Percentiles rank a stretch among this genome's conserved stretches.
Conservation (phyloP, 2,797 vertebrate species). For the Fratercula arctica region DNA sequence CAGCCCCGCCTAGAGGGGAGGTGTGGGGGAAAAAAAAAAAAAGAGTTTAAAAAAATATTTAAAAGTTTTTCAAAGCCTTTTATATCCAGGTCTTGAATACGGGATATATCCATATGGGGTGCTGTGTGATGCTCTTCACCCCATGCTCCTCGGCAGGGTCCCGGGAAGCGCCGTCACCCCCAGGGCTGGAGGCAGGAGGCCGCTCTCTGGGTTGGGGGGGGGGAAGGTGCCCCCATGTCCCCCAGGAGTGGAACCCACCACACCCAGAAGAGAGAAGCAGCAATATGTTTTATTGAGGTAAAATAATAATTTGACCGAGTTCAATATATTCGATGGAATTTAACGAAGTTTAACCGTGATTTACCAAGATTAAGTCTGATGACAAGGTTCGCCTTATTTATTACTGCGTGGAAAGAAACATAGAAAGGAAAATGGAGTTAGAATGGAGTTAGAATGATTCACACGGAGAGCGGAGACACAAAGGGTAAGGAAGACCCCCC, state of each 20-base stretch:
- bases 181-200: fast-evolving
- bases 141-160: neutral
- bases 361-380: neutral
- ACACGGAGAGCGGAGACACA: neutral
- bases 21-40: too few species aligned
- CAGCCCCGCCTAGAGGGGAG: neutral
- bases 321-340: neutral
- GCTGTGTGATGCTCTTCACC: neutral
- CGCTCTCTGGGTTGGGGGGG: fast-evolving
- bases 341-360: neutral
- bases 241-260: neutral
- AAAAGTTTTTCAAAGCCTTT: neutral
- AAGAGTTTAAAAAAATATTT: neutral
- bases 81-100: neutral
- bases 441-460: neutral
- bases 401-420: neutral
- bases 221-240: neutral
- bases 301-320: neutral
- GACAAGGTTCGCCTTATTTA: neutral
- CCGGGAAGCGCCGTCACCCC: neutral
- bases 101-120: fast-evolving
- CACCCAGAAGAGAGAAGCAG: neutral
- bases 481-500: neutral
- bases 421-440: neutral
- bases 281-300: neutral